These are phyloP conservation scores for Trachelus stipa DNA, from an alignment of 2,888 invertebrate genomes.

Conservation along the genomic window DNA sequence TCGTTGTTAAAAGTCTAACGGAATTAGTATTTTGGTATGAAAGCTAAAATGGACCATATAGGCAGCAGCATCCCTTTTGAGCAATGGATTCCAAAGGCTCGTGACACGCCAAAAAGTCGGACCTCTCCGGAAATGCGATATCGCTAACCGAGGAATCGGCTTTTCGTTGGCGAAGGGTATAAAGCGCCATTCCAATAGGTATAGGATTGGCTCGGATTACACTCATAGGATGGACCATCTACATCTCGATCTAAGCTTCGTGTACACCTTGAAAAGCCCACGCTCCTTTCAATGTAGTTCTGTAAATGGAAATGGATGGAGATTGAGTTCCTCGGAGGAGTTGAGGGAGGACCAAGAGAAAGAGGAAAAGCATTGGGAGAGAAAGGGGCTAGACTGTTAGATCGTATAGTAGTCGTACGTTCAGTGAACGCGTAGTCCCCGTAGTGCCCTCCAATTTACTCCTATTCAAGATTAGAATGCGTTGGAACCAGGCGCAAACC, in stretches of 20 bases:
- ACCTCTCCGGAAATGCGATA: background rate
- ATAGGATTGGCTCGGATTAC: conserved; percentile 31
- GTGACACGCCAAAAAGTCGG: background rate
- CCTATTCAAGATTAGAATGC: conserved; percentile 45
- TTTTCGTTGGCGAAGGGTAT: background rate
- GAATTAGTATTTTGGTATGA: background rate
- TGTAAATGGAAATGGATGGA: conserved; percentile 46
- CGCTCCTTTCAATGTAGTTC: conserved; percentile 32
- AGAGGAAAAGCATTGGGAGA: conserved; percentile 2
- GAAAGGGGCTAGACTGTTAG: conserved; percentile 31
- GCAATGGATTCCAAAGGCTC: background rate
- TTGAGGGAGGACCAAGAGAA: conserved; percentile 10
- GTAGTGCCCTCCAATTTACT: conserved; percentile 40
- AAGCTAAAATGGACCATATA: background rate
- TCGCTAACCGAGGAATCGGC: conserved; percentile 6
- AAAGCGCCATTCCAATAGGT: background rate
- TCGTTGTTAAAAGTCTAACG: background rate
- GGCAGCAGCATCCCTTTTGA: background rate
- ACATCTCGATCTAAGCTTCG: conserved; percentile 29
- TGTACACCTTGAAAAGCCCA: conserved; percentile 16
- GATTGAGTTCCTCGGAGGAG: conserved; percentile 39
- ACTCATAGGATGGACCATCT: conserved; percentile 30
- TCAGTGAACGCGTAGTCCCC: conserved; percentile 17
- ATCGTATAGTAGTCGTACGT: background rate
- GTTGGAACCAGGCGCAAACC: conserved; percentile 25